Base-by-base conservation (phyloP, 2,888 invertebrate genomes). In the Branchipolynoe longqiensis region DNA sequence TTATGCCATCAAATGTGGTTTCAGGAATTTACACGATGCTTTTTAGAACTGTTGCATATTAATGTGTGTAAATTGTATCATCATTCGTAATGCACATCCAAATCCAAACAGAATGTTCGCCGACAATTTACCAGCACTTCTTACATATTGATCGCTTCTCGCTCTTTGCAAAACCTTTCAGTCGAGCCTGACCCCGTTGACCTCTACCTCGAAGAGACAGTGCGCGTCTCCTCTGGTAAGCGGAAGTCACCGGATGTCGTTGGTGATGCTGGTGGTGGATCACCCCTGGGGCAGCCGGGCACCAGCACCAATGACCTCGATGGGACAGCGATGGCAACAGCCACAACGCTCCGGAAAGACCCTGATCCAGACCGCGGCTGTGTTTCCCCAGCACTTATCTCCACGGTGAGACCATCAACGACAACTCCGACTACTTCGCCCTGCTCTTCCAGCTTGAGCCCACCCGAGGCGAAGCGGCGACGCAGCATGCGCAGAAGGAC, bases 141-240 rank as follows among this genome's bases (percentile, higher is more conserved):
- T 18, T 48, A 48, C 8, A 48, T 12, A 48, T 48, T 48, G 48
- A 4, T 58, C n/a, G 58, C 14, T 69, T 73, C 54, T 36, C 3
- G 14, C 6, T 33, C 40, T 58, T 36, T 64, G 38, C 28, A 31
- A 25, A 40, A 18, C 40, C 22, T 82, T 74, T 31, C 78, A 88
- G 89, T 87, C 18, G 85, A 69, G 58, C 83, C 84, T 31, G 89
- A 89, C 56, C 89, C 89, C 12, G 88, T 89, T 36, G 87, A 87
- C 48, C 86, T 83, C 22, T 89, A 89, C 64, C 85, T 89, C 31
- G 87, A 88, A 54, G 73, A 84, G n/a, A 87, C 82, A 6, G 82
- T 86, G n/a, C 74, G 58, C 8, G 38, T 64, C 14, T 62, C 59
- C 6, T 83, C 62, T 2, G 31, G 38, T 2, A 83, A 83, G 48